Evolutionary conservation across 2,797 vertebrate species (phyloP).

Genomic region (Amniataba percoides): DNA sequence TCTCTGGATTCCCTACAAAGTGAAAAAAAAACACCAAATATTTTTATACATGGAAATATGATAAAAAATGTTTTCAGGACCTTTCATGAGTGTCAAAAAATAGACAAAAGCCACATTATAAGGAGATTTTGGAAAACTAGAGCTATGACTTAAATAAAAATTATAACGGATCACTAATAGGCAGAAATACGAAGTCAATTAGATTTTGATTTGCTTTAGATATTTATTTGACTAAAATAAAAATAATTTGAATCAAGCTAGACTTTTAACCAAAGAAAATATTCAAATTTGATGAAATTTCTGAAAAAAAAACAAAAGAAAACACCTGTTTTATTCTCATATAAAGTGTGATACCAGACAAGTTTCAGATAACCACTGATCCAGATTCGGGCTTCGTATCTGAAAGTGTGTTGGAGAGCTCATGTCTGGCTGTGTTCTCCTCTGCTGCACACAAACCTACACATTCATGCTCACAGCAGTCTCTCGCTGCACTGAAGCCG

Average conservation of each 20-base stretch:
- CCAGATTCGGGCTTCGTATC: not conserved
- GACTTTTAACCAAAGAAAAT: not conserved
- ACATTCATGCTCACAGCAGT: conserved; percentile 32
- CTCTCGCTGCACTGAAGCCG: conserved; percentile 39
- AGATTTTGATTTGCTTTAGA: not conserved
- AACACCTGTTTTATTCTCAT: not conserved
- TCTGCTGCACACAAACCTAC: conserved; percentile 30
- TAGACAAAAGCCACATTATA: not conserved
- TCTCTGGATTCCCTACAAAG: not conserved
- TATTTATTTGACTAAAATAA: not conserved
- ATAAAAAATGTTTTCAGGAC: not conserved
- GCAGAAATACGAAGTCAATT: not conserved
- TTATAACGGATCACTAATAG: not conserved
- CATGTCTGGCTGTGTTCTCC: not conserved
- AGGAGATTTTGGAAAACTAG: not conserved
- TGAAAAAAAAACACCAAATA: not conserved
- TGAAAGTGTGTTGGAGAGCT: not conserved
- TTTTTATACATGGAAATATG: not conserved
- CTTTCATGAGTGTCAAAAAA: not conserved
- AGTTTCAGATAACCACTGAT: not conserved
- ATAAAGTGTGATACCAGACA: not conserved
- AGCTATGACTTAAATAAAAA: not conserved
- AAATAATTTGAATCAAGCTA: not conserved
- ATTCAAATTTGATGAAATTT: not conserved
- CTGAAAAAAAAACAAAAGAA: too few species aligned